Evolutionary conservation across 2,113 vertebrate species (phyloP).

Genomic region (Campylomormyrus tamandua): DNA sequence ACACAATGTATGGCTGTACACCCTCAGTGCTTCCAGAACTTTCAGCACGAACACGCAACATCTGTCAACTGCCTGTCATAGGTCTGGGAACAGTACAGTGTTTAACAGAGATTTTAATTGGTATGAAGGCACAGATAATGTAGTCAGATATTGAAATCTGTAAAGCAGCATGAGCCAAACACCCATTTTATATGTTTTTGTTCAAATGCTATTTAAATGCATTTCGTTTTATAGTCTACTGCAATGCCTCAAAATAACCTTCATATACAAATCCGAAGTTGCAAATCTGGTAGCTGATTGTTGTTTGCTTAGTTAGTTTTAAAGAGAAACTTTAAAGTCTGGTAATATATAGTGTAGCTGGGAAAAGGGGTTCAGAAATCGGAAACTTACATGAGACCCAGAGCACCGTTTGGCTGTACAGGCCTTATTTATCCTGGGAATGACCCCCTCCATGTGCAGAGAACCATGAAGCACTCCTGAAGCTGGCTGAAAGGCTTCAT

Average conservation of each 20-base stretch:
- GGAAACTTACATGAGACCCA: not conserved
- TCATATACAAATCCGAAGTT: not conserved
- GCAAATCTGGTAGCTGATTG: not conserved
- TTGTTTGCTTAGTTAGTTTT: not conserved
- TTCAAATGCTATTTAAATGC: not conserved
- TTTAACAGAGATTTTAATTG: constrained; percentile 8
- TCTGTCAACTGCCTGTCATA: not conserved
- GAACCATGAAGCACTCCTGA: not conserved
- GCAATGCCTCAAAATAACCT: not conserved
- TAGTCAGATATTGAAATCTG: not conserved
- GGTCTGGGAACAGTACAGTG: not conserved
- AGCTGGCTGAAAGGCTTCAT: not conserved
- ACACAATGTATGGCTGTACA: constrained; percentile 4
- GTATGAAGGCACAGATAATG: not conserved
- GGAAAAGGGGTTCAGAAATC: not conserved
- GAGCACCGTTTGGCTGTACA: not conserved
- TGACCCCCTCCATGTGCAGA: not conserved
- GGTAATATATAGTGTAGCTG: not conserved
- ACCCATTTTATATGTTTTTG: not conserved
- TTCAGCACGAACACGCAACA: not conserved
- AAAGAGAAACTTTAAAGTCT: not conserved
- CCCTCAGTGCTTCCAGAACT: not conserved
- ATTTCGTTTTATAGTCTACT: not conserved
- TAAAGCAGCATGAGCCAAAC: not conserved
- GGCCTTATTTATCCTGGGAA: not conserved